phyloP scores from a whole-genome alignment of 2,797 vertebrate species.

The Trichosurus vulpecula region DNA sequence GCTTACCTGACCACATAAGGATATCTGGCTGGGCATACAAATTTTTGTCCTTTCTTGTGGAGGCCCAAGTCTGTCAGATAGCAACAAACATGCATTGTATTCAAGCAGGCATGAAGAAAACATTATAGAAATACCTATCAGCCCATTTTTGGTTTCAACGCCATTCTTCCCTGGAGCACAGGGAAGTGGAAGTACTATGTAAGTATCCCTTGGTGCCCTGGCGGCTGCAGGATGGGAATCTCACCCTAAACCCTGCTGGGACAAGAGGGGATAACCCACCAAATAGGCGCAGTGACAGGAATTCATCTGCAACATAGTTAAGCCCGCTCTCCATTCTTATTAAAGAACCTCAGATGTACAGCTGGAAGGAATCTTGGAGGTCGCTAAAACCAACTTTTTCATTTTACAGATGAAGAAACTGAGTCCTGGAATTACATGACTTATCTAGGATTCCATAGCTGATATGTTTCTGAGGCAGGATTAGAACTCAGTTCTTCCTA shows the following conservation, averaged over 20 bases:
- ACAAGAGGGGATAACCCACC: not conserved
- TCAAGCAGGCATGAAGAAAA: conserved; percentile 57
- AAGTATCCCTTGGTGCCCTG: not conserved
- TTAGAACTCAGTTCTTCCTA: not conserved
- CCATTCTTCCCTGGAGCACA: not conserved
- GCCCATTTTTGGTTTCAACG: not conserved
- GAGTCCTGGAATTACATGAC: not conserved
- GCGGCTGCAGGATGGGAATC: not conserved
- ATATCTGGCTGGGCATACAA: conserved; percentile 52
- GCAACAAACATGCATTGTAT: conserved; percentile 69
- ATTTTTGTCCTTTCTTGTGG: conserved; percentile 20
- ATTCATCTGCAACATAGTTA: not conserved
- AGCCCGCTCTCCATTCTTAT: not conserved
- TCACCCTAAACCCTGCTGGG: not conserved
- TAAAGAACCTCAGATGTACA: not conserved
- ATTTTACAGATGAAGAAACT: not conserved
- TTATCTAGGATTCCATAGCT: not conserved
- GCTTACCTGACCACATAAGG: conserved; percentile 69
- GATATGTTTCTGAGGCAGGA: not conserved
- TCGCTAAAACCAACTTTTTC: not conserved
- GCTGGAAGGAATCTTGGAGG: not conserved
- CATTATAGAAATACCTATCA: conserved; percentile 1
- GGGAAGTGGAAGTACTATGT: not conserved
- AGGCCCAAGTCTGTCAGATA: conserved; percentile 32
- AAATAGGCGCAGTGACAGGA: not conserved